Percentiles rank a stretch among this genome's conserved stretches.
Conservation (phyloP, 2,888 invertebrate genomes). For the Tenthredo distinguenda region DNA sequence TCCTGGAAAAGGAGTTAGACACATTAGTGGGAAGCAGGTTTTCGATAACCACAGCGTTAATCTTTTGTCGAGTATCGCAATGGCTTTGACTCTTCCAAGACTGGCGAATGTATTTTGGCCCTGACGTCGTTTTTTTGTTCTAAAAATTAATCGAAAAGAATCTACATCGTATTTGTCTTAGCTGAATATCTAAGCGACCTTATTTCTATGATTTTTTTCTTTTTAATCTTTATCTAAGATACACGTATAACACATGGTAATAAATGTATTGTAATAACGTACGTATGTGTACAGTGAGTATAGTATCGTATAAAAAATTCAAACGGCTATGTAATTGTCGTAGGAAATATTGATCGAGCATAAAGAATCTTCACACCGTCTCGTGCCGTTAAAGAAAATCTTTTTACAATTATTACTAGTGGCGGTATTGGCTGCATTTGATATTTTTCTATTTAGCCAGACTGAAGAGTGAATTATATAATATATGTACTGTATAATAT, state of each 20-base stretch:
- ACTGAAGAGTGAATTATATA: neutral
- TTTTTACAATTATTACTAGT: neutral
- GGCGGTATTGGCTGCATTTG: neutral
- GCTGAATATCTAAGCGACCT: neutral
- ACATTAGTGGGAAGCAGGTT: constrained; percentile 88
- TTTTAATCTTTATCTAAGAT: neutral
- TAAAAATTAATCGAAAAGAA: neutral
- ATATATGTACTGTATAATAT: neutral
- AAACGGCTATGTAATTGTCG: neutral
- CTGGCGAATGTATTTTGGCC: constrained; percentile 82
- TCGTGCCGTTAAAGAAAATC: neutral
- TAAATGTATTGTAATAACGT: neutral
- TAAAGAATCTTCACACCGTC: constrained; percentile 1
- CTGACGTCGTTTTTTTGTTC: constrained; percentile 46
- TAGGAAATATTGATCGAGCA: neutral
- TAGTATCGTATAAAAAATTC: neutral
- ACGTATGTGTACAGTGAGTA: neutral
- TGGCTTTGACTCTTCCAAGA: constrained; percentile 86
- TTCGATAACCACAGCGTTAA: constrained; percentile 95
- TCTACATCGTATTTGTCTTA: neutral
- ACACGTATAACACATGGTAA: neutral
- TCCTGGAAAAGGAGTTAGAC: constrained; percentile 85
- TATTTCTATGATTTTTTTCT: neutral
- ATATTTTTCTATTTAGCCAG: neutral
- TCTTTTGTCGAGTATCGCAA: constrained; percentile 88